Percentiles rank a stretch among this genome's conserved stretches.
These are phyloP conservation scores for Pomacea canaliculata DNA, from an alignment of 2,888 invertebrate genomes.

Conservation along the genomic window DNA sequence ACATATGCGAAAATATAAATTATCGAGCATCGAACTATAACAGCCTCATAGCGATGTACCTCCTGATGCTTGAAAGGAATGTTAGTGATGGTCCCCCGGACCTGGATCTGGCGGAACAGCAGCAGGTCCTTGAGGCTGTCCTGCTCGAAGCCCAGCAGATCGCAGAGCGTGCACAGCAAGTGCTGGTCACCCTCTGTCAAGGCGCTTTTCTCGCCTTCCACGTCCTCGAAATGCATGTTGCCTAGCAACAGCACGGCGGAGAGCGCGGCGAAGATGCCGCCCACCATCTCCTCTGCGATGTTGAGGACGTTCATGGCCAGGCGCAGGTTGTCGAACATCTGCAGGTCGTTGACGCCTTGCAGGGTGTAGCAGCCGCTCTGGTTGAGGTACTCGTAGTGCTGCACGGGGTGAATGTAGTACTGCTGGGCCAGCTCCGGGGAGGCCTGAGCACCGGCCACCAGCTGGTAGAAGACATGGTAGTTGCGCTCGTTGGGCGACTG, in stretches of 20 bases:
- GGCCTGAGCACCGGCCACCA: conserved; percentile 80
- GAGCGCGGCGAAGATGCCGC: conserved; percentile 59
- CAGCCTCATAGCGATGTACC: conserved; percentile 36
- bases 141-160: conserved; percentile 55
- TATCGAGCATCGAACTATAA: no score
- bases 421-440: conserved; percentile 53
- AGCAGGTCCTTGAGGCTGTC: conserved; percentile 50
- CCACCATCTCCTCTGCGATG: conserved; percentile 55
- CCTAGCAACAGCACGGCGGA: conserved; percentile 60
- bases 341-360: conserved; percentile 55
- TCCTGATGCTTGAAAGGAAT: conserved; percentile 63
- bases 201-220: conserved; percentile 62
- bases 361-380: conserved; percentile 61
- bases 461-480: conserved; percentile 92
- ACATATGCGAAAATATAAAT: no score
- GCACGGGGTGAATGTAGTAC: conserved; percentile 47
- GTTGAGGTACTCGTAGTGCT: conserved; percentile 57
- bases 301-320: conserved; percentile 61
- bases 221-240: conserved; percentile 58
- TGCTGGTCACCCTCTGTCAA: conserved; percentile 47
- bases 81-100: conserved; percentile 60
- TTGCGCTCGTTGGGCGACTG: conserved; percentile 93
- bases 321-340: conserved; percentile 60
- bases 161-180: conserved; percentile 52
- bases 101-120: conserved; percentile 60